Evolutionary conservation across 1,140 invertebrate species (phyloP), one percentile per base, ranked within the genome.

Genomic region (Drosophila eugracilis): DNA sequence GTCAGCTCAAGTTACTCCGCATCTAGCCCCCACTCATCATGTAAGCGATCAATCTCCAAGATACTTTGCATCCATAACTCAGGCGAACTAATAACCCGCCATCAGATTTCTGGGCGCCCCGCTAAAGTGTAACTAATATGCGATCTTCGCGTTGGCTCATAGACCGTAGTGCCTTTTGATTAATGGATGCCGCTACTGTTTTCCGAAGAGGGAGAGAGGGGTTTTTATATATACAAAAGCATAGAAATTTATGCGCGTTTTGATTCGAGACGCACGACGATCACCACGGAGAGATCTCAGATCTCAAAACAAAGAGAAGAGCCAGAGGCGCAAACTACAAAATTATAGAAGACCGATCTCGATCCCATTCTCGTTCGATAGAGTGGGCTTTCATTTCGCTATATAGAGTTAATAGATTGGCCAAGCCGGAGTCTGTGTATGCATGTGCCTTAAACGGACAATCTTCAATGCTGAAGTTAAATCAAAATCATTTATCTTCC

Each of bases 141-240:
- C 54, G 55, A 62, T 54, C 69, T 71, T 44, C 14, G 34, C 28
- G 44, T 19, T 50, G 47, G 34, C 55, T n/a, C n/a, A n/a, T 39
- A 48, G 54, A 41, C 67, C 26, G 42, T 42, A 55, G 62, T 66
- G 80, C 81, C 74, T 78, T 85, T 86, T 85, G 80, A 85, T 85
- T 85, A 85, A 85, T 85, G 80, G 34, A 59, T 37, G 77, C 80
- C 80, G 80, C 80, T 86, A 84, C 80, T 86, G 80, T 85, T 79
- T 79, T 22, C 1, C 1, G 36, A n/a, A 7, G 2, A 3, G 3
- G 41, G 42, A 14, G 17, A 36, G 75, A 75, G 21, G 4, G 41
- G 12, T 42, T 21, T 1, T 21, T 1, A 15, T 21, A 45, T 41
- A 73, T 75, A 62, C 59, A 41, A 73, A 53, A 53, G 53, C 58